phyloP scores from a whole-genome alignment of 2,113 vertebrate genomes.

The Marmota monax region DNA sequence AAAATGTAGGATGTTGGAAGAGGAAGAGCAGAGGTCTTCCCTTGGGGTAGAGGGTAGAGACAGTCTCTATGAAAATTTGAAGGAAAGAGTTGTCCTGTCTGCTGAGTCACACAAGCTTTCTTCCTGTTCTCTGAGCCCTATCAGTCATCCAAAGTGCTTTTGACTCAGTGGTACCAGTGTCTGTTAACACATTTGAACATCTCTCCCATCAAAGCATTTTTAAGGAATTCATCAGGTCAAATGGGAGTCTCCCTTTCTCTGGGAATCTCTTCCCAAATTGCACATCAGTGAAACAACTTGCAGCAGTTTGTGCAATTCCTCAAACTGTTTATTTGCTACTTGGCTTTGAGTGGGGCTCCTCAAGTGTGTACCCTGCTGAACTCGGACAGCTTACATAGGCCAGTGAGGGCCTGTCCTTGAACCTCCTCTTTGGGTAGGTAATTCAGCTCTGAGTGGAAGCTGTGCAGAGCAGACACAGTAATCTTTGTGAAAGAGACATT shows the following conservation, averaged over 20 bases:
- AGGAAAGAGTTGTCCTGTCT: neutral
- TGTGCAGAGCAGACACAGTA: rapidly evolving
- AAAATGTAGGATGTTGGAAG: neutral
- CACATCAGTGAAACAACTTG: neutral
- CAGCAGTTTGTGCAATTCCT: neutral
- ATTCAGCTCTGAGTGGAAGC: neutral
- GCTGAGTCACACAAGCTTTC: neutral
- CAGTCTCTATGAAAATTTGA: neutral
- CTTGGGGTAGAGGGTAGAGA: rapidly evolving
- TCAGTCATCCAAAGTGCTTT: neutral
- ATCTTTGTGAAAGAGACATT: neutral
- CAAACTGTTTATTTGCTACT: neutral
- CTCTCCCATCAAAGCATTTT: neutral
- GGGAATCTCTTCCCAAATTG: neutral
- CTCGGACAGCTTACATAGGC: rapidly evolving
- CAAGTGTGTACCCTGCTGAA: rapidly evolving
- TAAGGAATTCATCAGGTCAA: neutral
- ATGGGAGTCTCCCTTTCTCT: neutral
- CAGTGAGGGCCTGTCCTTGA: neutral
- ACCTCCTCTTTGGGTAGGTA: rapidly evolving
- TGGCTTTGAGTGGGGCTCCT: rapidly evolving
- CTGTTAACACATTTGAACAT: neutral
- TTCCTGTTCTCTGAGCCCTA: neutral
- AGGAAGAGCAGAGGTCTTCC: neutral
- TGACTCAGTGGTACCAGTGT: neutral